phyloP scores from a whole-genome alignment of 2,113 vertebrate genomes.

The Tragelaphus strepsiceros region DNA sequence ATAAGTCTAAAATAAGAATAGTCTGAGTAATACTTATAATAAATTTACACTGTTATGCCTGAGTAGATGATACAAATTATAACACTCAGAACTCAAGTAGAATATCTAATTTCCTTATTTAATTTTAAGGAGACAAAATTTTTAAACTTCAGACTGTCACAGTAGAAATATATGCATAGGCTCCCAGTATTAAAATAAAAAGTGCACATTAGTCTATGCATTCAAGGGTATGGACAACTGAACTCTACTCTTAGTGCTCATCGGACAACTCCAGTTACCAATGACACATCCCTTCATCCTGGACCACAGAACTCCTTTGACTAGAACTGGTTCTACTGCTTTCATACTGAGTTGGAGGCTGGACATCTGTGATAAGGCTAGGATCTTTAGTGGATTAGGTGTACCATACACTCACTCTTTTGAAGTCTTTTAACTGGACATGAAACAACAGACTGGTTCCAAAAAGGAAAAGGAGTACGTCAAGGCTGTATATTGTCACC shows the following conservation, averaged over 20 bases:
- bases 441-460: no score
- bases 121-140: not conserved
- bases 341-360: no score
- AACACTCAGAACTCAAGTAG: not conserved
- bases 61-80: not conserved
- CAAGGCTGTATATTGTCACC: no score
- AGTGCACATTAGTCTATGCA: not conserved
- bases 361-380: not conserved
- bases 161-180: not conserved
- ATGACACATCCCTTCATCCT: not conserved
- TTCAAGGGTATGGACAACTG: not conserved
- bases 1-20: not conserved
- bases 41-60: not conserved
- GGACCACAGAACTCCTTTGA: not conserved
- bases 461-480: no score
- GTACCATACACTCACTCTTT: accelerated
- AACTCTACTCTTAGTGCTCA: not conserved
- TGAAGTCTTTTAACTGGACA: not conserved
- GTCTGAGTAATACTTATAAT: not conserved
- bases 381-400: not conserved
- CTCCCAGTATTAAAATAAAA: not conserved
- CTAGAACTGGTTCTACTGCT: not conserved
- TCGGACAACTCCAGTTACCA: not conserved
- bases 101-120: not conserved
- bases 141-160: not conserved